Conservation (phyloP, 2,797 vertebrate genomes). For the Thripadectes ignobilis region DNA sequence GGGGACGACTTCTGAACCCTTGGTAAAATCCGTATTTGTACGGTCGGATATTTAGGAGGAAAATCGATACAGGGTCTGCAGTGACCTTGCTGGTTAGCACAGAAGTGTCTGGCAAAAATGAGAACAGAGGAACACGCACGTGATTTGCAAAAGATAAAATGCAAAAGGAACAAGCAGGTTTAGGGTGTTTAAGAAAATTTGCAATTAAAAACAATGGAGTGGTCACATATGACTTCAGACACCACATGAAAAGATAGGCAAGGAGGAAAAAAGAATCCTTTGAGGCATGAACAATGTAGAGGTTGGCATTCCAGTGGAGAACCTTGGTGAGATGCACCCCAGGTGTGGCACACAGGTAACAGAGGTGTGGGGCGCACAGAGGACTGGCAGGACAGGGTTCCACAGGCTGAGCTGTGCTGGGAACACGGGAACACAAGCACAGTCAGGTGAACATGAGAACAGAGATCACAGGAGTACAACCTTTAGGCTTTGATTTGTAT, state of each 20-base stretch:
- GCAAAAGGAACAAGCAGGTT: background rate
- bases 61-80: constrained; percentile 6
- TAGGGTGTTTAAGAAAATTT: background rate
- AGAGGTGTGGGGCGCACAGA: accelerated
- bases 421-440: background rate
- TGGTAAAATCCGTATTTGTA: background rate
- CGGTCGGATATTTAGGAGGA: constrained; percentile 9
- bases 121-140: background rate
- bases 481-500: background rate
- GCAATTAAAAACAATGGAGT: background rate
- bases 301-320: background rate
- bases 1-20: background rate
- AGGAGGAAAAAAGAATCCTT: background rate
- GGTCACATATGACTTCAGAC: background rate
- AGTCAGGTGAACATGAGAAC: background rate
- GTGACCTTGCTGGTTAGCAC: constrained; percentile 29
- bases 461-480: background rate
- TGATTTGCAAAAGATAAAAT: background rate
- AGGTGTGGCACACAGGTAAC: accelerated
- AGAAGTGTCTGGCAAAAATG: background rate
- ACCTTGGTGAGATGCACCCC: accelerated
- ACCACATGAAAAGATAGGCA: background rate
- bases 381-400: background rate
- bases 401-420: background rate
- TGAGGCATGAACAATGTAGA: background rate